phyloP scores from a whole-genome alignment of 1,140 invertebrate species.

The Polypedilum vanderplanki region DNA sequence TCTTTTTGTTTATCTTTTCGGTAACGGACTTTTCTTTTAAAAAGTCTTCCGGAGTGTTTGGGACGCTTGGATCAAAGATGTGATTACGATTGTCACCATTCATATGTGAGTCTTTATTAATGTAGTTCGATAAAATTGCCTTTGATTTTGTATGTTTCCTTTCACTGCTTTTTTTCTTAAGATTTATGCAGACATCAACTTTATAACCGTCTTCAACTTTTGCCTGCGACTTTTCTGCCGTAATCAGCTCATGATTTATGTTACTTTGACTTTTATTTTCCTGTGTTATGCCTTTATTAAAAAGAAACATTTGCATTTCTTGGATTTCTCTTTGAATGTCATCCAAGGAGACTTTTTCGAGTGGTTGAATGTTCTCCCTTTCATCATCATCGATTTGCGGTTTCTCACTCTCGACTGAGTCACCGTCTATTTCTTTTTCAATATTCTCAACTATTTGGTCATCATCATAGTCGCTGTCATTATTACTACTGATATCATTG shows the following conservation, averaged over 20 bases:
- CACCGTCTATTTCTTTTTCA: background rate
- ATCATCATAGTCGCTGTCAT: background rate
- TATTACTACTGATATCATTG: background rate
- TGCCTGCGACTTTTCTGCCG: background rate
- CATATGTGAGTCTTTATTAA: background rate
- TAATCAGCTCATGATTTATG: background rate
- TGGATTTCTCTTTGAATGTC: slow-evolving; percentile 13
- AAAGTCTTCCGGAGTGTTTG: background rate
- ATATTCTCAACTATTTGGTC: background rate
- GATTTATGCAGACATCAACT: background rate
- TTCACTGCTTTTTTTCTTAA: background rate
- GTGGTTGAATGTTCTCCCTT: background rate
- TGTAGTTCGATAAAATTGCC: background rate
- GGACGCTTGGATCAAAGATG: background rate
- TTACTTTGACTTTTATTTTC: background rate
- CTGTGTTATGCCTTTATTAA: background rate
- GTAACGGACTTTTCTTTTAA: background rate
- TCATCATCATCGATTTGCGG: background rate
- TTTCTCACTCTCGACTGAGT: background rate
- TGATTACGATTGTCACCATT: background rate
- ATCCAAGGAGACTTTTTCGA: slow-evolving; percentile 13
- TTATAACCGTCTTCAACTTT: background rate
- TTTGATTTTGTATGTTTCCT: background rate
- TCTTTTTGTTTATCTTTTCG: background rate
- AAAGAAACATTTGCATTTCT: slow-evolving; percentile 21